These are phyloP conservation scores for Corapipo altera DNA, from an alignment of 2,113 vertebrate genomes.

Conservation along the genomic window DNA sequence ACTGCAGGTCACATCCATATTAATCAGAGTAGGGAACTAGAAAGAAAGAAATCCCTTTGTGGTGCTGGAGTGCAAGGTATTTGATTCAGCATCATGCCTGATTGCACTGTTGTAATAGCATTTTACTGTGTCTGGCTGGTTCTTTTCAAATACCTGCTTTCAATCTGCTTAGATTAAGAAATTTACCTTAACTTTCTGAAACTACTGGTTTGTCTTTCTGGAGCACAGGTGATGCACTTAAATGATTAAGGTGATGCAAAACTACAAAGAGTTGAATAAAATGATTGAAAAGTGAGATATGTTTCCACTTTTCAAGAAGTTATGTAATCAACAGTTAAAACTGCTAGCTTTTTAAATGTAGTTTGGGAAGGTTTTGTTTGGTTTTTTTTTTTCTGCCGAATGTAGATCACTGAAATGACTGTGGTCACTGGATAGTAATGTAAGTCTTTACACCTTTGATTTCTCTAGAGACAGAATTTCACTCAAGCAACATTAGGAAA, in stretches of 20 bases:
- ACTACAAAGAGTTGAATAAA: neutral
- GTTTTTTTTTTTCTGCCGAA: neutral
- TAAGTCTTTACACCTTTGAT: neutral
- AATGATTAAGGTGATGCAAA: neutral
- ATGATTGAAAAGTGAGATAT: neutral
- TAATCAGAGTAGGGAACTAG: neutral
- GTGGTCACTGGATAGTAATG: neutral
- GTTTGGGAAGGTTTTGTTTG: neutral
- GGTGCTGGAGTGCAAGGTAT: neutral
- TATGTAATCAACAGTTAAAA: neutral
- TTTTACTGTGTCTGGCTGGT: constrained; percentile 1
- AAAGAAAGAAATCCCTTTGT: constrained; percentile 19
- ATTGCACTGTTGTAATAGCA: neutral
- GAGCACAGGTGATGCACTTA: neutral
- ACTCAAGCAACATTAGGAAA: neutral
- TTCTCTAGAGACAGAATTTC: constrained; percentile 2
- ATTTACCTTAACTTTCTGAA: neutral
- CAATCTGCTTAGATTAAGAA: neutral
- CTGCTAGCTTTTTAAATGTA: neutral
- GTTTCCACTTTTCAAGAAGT: neutral
- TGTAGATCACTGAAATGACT: neutral
- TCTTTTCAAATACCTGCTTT: constrained; percentile 9
- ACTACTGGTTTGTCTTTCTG: neutral
- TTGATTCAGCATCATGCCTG: constrained; percentile 22
- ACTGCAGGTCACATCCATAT: neutral